Conservation (phyloP, 2,888 invertebrate genomes). For the Timema cristinae region DNA sequence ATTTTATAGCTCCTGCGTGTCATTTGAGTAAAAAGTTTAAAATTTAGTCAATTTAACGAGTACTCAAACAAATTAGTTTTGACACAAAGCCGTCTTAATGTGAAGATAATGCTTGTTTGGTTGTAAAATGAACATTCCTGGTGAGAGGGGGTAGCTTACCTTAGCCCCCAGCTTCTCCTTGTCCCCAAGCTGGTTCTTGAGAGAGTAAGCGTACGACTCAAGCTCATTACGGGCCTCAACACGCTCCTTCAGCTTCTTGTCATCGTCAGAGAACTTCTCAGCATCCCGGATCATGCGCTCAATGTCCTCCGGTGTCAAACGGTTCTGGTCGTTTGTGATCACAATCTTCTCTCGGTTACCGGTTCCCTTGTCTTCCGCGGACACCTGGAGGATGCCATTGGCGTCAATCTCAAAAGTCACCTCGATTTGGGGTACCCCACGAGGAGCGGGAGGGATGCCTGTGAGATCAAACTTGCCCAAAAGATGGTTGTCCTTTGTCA, state of each 20-base stretch:
- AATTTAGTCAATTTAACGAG: too few species aligned
- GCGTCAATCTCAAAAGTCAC: slow-evolving; percentile 94
- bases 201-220: slow-evolving; percentile 94
- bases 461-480: slow-evolving; percentile 98
- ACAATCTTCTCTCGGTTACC: slow-evolving; percentile 98
- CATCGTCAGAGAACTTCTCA: slow-evolving; percentile 98
- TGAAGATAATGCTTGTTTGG: too few species aligned
- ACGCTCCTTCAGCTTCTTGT: slow-evolving; percentile 92
- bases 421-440: slow-evolving; percentile 92
- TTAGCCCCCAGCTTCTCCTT: slow-evolving; percentile 97
- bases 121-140: too few species aligned
- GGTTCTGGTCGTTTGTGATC: slow-evolving; percentile 97
- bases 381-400: slow-evolving; percentile 91
- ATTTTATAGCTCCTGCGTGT: too few species aligned
- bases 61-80: too few species aligned
- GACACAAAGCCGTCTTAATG: too few species aligned
- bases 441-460: slow-evolving; percentile 91
- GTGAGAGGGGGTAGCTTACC: slow-evolving; percentile 40
- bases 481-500: slow-evolving; percentile 99
- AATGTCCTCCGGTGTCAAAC: slow-evolving; percentile 96
- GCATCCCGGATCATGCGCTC: slow-evolving; percentile 99
- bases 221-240: slow-evolving; percentile 96
- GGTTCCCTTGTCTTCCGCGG: slow-evolving; percentile 98
- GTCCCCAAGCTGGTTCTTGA: slow-evolving; percentile 94
- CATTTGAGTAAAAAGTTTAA: too few species aligned